A percentile compares a stretch with the other conserved stretches of the same genome.
phyloP scores from a whole-genome alignment of 2,888 invertebrate genomes.

The Amorpha juglandis region DNA sequence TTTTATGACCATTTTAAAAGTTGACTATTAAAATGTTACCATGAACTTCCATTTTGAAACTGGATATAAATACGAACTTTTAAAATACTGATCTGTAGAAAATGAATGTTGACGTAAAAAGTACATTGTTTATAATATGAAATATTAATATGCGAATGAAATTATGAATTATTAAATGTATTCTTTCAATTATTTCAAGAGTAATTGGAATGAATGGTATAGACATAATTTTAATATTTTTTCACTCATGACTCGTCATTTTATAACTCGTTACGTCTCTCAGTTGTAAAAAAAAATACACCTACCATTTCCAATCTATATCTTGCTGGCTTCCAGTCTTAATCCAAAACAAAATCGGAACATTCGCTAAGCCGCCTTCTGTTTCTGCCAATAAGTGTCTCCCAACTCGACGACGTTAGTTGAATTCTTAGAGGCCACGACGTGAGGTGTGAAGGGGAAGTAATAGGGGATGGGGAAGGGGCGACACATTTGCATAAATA shows the following conservation, averaged over 20 bases:
- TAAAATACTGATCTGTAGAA: not conserved
- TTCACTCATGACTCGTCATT: too few species aligned
- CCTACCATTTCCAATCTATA: not conserved
- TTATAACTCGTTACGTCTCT: not conserved
- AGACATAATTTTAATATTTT: too few species aligned
- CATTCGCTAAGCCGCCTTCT: constrained; percentile 56
- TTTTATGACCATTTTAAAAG: not conserved
- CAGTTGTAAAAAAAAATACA: too few species aligned
- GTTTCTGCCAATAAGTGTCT: constrained; percentile 60
- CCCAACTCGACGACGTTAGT: constrained; percentile 58
- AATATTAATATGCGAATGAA: too few species aligned
- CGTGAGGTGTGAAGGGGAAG: constrained; percentile 30
- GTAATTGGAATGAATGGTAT: too few species aligned
- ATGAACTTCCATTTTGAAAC: not conserved
- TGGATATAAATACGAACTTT: not conserved
- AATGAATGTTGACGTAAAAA: too few species aligned
- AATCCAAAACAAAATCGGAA: constrained; percentile 51
- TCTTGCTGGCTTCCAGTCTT: constrained; percentile 45
- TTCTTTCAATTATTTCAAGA: too few species aligned
- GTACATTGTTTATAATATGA: too few species aligned
- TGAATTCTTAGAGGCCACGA: constrained; percentile 63
- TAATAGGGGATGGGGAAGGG: constrained; percentile 38
- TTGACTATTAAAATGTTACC: not conserved
- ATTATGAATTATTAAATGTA: too few species aligned
- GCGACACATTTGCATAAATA: constrained; percentile 77